Conservation (phyloP, 2,113 vertebrate species). For the Bostrychus sinensis region DNA sequence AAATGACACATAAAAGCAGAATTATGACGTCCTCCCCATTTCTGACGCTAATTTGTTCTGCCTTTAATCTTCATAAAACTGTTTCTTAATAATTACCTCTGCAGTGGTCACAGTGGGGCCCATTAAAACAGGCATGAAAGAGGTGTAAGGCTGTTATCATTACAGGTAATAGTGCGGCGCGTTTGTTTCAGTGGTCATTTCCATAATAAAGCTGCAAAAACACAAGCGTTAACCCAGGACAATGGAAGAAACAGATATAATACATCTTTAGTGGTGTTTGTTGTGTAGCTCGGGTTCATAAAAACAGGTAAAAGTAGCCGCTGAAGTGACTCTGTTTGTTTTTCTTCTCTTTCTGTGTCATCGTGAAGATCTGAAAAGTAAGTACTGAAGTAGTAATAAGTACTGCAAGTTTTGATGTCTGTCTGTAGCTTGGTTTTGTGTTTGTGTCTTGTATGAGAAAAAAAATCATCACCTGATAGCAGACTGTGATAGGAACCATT, state of each 20-base stretch:
- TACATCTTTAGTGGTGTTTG: neutral
- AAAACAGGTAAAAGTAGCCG: too few species aligned
- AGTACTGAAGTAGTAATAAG: too few species aligned
- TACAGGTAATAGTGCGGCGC: too few species aligned
- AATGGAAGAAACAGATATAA: neutral
- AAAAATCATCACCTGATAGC: too few species aligned
- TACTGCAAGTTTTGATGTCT: too few species aligned
- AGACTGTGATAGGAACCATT: too few species aligned
- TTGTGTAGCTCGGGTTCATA: too few species aligned
- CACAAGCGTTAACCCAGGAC: neutral
- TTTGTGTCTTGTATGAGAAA: too few species aligned
- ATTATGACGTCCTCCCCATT: constrained; percentile 23
- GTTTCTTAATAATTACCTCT: constrained; percentile 61
- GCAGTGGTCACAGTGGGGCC: constrained; percentile 35
- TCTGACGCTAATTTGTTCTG: constrained; percentile 48
- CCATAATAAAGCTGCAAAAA: neutral
- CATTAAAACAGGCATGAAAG: constrained; percentile 23
- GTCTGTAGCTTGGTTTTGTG: too few species aligned
- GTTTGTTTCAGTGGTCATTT: neutral
- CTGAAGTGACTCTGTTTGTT: too few species aligned
- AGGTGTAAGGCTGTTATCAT: neutral
- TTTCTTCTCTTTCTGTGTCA: too few species aligned
- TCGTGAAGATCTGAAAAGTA: too few species aligned
- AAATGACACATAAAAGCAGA: constrained; percentile 29
- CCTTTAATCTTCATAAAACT: constrained; percentile 74